Evolutionary conservation across 2,888 invertebrate genomes (phyloP).

Genomic region (Sminthurinus aureus): DNA sequence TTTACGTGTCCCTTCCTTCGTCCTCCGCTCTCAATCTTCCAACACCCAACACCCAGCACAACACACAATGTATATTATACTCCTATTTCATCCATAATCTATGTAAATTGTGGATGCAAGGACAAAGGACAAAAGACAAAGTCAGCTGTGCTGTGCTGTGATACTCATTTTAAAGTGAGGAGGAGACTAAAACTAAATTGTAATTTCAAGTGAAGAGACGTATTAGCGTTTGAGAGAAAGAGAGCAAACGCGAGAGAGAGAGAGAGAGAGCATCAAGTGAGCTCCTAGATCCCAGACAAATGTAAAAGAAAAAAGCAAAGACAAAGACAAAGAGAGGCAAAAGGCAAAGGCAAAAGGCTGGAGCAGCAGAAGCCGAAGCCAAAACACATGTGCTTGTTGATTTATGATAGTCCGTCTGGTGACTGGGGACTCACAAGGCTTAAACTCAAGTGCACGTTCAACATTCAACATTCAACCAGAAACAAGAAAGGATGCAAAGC

Average conservation of each 20-base stretch:
- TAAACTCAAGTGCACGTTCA: no score
- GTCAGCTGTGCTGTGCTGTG: not conserved
- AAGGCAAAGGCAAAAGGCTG: no score
- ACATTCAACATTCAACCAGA: no score
- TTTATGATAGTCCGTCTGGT: conserved; percentile 36
- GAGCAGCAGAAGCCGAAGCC: no score
- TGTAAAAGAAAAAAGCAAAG: no score
- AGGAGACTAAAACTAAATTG: not conserved
- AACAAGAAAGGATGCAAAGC: no score
- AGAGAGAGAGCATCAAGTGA: not conserved
- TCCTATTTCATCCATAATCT: not conserved
- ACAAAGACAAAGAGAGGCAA: no score
- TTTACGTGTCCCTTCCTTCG: not conserved
- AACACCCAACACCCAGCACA: no score
- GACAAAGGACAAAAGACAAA: not conserved
- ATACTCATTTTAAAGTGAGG: no score
- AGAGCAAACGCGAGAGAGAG: no score
- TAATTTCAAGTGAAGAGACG: conserved; percentile 10
- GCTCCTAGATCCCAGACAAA: not conserved
- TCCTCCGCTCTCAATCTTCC: no score
- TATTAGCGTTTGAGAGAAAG: not conserved
- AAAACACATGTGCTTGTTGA: conserved; percentile 15
- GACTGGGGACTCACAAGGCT: not conserved
- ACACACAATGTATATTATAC: no score
- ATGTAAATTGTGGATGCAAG: not conserved